Conservation (phyloP, 2,113 vertebrate species). For the Phoenicopterus ruber region DNA sequence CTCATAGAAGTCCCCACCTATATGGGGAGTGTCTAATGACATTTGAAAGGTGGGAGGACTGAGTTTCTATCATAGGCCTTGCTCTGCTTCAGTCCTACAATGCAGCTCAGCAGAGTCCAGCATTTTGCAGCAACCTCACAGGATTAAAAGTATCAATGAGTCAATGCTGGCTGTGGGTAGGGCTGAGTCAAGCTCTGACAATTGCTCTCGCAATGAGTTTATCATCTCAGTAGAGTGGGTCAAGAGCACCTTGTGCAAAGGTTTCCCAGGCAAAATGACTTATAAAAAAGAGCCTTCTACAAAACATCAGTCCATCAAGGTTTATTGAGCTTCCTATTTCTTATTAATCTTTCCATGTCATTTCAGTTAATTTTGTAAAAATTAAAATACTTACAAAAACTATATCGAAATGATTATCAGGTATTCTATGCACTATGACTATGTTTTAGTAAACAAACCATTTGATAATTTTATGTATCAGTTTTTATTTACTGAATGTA, state of each 20-base stretch:
- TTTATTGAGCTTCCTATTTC: not conserved
- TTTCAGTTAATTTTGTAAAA: not conserved
- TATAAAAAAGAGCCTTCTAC: not conserved
- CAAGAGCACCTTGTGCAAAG: not conserved
- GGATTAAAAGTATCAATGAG: not conserved
- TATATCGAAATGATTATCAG: not conserved
- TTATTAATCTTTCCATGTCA: not conserved
- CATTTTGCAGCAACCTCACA: not conserved
- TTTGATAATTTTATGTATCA: not conserved
- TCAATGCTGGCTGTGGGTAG: not conserved
- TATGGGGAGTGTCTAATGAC: not conserved
- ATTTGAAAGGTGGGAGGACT: not conserved
- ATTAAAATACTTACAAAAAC: not conserved
- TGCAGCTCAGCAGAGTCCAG: not conserved
- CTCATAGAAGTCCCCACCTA: not conserved
- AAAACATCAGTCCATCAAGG: not conserved
- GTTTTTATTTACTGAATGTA: not conserved
- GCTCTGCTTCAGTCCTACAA: not conserved
- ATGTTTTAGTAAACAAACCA: not conserved
- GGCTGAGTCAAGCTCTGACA: not conserved
- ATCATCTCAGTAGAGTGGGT: not conserved
- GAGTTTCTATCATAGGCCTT: not conserved
- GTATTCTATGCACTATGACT: not conserved
- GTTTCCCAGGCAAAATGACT: not conserved
- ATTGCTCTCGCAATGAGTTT: not conserved